Percentiles rank a stretch among this genome's conserved stretches.
phyloP scores from a whole-genome alignment of 1,140 invertebrate genomes.

The Meteorus sp. region DNA sequence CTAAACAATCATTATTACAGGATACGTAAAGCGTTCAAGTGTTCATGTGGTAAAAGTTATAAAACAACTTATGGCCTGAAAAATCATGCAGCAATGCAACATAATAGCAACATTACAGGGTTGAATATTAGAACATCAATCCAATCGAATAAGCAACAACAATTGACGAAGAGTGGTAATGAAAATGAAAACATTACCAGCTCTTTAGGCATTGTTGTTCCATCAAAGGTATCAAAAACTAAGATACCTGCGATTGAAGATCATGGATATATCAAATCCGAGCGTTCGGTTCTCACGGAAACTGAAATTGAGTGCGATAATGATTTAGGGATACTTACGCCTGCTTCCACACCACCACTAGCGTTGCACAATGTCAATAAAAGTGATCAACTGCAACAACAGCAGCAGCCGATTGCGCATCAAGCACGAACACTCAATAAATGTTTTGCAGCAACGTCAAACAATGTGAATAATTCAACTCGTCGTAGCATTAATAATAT shows the following conservation, averaged over 20 bases:
- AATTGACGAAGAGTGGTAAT: conserved; percentile 20
- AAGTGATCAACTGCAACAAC: conserved; percentile 28
- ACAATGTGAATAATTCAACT: conserved; percentile 16
- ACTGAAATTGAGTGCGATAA: conserved; percentile 36
- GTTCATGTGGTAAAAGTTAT: conserved; percentile 82
- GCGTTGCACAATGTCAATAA: conserved; percentile 27
- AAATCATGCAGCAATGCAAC: conserved; percentile 67
- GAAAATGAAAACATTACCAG: conserved; percentile 21
- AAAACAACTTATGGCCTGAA: conserved; percentile 76
- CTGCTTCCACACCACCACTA: conserved; percentile 58
- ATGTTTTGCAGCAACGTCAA: conserved; percentile 30
- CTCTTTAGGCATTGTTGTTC: not conserved
- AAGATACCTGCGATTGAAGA: conserved; percentile 50
- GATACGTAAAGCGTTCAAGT: conserved; percentile 76
- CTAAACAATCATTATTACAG: conserved; percentile 52
- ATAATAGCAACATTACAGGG: conserved; percentile 49
- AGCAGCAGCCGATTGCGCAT: conserved; percentile 14
- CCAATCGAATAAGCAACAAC: too few species aligned
- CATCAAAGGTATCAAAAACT: conserved; percentile 32
- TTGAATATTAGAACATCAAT: conserved; percentile 23
- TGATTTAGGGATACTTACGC: conserved; percentile 58
- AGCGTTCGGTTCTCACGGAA: conserved; percentile 26
- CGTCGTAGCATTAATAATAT: conserved; percentile 24
- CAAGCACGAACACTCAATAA: conserved; percentile 35
- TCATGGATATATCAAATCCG: conserved; percentile 46